Evolutionary conservation across 2,888 invertebrate species (phyloP).

Genomic region (Cheilosia urbana): DNA sequence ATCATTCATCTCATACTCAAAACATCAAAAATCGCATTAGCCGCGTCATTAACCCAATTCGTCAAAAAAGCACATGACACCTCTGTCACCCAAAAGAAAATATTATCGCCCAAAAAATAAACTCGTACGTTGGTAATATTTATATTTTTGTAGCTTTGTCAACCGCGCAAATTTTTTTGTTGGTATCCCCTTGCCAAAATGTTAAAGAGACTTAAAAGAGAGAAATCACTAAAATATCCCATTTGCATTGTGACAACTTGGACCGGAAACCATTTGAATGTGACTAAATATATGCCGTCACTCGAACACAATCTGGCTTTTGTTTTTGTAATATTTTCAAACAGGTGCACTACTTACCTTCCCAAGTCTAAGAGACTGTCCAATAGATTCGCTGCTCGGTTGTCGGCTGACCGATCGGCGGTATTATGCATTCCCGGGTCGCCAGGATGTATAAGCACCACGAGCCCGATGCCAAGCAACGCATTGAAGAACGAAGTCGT

Average conservation of each 20-base stretch:
- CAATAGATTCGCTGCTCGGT: conserved; percentile 89
- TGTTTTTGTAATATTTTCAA: background rate
- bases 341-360: conserved; percentile 85
- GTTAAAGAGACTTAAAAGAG: conserved; percentile 58
- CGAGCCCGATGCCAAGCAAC: conserved; percentile 89
- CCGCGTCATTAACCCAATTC: too few relatives aligned
- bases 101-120: too few relatives aligned
- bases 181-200: conserved; percentile 33
- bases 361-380: conserved; percentile 96
- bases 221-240: conserved; percentile 52
- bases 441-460: conserved; percentile 91
- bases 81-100: background rate
- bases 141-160: conserved; percentile 5
- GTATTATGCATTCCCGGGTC: conserved; percentile 87
- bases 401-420: conserved; percentile 84
- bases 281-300: conserved; percentile 26
- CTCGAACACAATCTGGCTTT: conserved; percentile 5
- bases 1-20: too few relatives aligned
- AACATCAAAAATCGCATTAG: too few relatives aligned
- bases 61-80: background rate
- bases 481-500: conserved; percentile 92
- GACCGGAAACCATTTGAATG: conserved; percentile 84
- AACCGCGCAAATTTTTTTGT: conserved; percentile 26
- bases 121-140: too few relatives aligned
- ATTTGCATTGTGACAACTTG: conserved; percentile 88